Base-by-base conservation (phyloP, 2,113 vertebrate species). In the Halcyon malimbica region DNA sequence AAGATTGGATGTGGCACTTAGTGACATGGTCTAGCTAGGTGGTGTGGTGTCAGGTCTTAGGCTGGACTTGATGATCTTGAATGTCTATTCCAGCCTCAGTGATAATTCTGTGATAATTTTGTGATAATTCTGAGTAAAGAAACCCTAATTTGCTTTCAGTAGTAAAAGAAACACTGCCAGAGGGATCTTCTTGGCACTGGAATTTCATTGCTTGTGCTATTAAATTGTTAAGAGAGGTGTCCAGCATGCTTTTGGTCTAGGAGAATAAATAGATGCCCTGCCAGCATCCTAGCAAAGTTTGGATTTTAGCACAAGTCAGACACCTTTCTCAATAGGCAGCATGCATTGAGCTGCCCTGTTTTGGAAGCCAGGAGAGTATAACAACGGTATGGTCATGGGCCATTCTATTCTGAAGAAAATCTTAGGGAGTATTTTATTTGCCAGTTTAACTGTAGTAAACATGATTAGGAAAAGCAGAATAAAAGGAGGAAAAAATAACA, bases 401-500 rank as follows among this genome's bases (percentile, higher is more conserved):
- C 23, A 46, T 78, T 81, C 13, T 12, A 23, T 59, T 8, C 18
- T 23, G 56, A 75, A 41, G 24, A 75, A 85, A 3, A 75, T 4
- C 57, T 95, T n/a, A 57, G 8, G 16, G 11, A 74, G 6, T 2
- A 26, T 44, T 92, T 91, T 48, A 6, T 62, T 89, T 71, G 2
- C 18, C 23, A 18, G 4, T 78, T 86, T 65, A 70, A 89, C 70
- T 62, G 29, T 56, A 54, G 12, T 28, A 87, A 91, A 67, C 1
- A 3, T 41, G 12, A 70, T 44, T 35, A 87, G 16, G 13, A 81
- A 89, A 95, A 70, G 2, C 6, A 77, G 20, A 84, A 74, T 67
- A n/a, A 89, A 83, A 80, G 0, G 5, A 5, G 4, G 0, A 4
- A 3, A 0, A 3, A 16, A 14, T 16, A 44, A 4, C 6, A 31